Evolutionary conservation across 2,113 vertebrate species (phyloP).

Genomic region (Lichenostomus cassidix): DNA sequence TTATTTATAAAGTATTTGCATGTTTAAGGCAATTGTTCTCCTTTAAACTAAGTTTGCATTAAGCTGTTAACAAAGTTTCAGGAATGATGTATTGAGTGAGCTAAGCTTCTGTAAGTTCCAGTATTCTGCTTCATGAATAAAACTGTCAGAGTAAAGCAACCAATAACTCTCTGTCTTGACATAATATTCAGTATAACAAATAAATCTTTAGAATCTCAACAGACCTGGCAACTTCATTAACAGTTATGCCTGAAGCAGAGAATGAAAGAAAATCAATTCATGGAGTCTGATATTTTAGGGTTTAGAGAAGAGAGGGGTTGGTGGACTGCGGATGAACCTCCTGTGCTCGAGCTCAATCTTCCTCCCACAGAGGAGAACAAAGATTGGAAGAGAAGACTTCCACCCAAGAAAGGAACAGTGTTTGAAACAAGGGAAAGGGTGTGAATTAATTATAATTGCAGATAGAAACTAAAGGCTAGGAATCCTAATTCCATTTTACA

Average conservation of each 20-base stretch:
- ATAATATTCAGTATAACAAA: slow-evolving; percentile 61
- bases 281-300: slow-evolving; percentile 22
- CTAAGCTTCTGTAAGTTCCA: slow-evolving; percentile 16
- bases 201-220: slow-evolving; percentile 64
- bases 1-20: slow-evolving; percentile 51
- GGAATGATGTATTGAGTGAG: slow-evolving; percentile 54
- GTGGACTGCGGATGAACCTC: not conserved
- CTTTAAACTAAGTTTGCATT: slow-evolving; percentile 52
- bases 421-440: not conserved
- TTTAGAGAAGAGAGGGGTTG: slow-evolving; percentile 6
- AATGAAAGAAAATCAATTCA: slow-evolving; percentile 64
- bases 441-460: not conserved
- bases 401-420: not conserved
- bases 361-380: not conserved
- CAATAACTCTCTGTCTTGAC: slow-evolving; percentile 52
- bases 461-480: not conserved
- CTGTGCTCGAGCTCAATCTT: not conserved
- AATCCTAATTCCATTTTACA: not conserved
- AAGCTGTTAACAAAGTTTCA: slow-evolving; percentile 52
- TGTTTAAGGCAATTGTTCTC: slow-evolving; percentile 47
- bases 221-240: slow-evolving; percentile 69
- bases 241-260: slow-evolving; percentile 22
- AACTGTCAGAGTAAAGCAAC: slow-evolving; percentile 53
- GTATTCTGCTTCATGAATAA: slow-evolving; percentile 54
- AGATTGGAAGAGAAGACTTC: not conserved